These are phyloP conservation scores for Tetrax tetrax DNA, from an alignment of 2,113 vertebrate species.

Conservation along the genomic window DNA sequence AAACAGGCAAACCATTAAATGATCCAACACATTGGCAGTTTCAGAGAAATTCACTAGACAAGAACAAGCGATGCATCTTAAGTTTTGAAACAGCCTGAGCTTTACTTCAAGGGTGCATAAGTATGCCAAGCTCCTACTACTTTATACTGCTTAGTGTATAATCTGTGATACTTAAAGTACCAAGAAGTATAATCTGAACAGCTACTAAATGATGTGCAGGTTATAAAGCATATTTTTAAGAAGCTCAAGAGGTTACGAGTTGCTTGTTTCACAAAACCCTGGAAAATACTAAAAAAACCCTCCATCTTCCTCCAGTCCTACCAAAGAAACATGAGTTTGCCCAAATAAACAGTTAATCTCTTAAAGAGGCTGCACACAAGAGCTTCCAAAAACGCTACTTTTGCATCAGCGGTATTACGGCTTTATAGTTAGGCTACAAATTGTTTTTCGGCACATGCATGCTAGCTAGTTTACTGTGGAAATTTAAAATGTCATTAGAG, in stretches of 20 bases:
- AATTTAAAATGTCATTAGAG: slow-evolving; percentile 1
- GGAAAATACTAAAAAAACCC: not conserved
- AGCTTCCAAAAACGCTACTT: not conserved
- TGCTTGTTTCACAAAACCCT: not conserved
- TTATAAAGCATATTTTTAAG: not conserved
- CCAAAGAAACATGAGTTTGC: not conserved
- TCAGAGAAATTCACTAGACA: not conserved
- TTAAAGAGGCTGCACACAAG: not conserved
- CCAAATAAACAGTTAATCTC: not conserved
- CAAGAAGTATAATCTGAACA: not conserved
- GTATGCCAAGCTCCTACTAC: not conserved
- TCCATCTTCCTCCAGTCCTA: not conserved
- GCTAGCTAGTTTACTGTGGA: not conserved
- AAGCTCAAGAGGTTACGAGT: not conserved
- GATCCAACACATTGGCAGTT: slow-evolving; percentile 56
- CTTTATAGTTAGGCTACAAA: not conserved
- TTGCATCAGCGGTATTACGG: not conserved
- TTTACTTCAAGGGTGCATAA: not conserved
- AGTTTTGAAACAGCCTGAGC: not conserved
- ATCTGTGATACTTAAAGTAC: not conserved
- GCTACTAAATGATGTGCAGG: not conserved
- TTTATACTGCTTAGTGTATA: slow-evolving; percentile 13
- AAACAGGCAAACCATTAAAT: slow-evolving; percentile 59
- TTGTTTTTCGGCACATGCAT: not conserved
- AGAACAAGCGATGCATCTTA: slow-evolving; percentile 6